These are phyloP conservation scores for Acleris laterana DNA, from an alignment of 2,888 invertebrate genomes.

Conservation along the genomic window DNA sequence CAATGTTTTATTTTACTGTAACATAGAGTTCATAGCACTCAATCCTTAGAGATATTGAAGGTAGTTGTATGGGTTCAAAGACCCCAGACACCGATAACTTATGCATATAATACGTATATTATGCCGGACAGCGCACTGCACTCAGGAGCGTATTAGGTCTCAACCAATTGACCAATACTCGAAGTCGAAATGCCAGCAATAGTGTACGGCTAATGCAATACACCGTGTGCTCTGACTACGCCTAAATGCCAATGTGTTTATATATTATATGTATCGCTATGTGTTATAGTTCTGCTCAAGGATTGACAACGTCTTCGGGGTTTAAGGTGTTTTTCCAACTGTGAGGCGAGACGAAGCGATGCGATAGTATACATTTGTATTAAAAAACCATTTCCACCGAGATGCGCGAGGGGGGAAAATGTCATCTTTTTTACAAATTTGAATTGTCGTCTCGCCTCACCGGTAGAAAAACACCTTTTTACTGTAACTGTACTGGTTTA, in stretches of 20 bases:
- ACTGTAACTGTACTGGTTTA: no score
- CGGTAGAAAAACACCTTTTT: no score
- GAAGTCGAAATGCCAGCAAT: constrained; percentile 61
- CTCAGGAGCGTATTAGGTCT: constrained; percentile 40
- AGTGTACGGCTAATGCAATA: constrained; percentile 57
- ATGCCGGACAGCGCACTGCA: constrained; percentile 34
- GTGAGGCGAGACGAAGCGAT: no score
- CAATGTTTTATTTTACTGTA: not conserved
- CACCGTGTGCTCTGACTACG: constrained; percentile 49
- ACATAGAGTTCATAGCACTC: no score
- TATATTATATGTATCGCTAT: constrained; percentile 40
- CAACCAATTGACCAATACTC: constrained; percentile 60
- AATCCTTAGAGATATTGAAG: not conserved
- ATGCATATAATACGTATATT: constrained; percentile 35
- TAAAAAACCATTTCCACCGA: no score
- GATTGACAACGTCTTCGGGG: no score
- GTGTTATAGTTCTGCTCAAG: no score
- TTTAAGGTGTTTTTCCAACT: no score
- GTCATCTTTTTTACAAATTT: no score
- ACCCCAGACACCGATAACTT: constrained; percentile 12
- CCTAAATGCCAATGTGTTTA: constrained; percentile 63
- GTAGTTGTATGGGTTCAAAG: constrained; percentile 6
- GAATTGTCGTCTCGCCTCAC: no score
- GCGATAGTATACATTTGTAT: no score
- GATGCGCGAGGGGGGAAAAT: no score